Evolutionary conservation across 2,888 invertebrate genomes (phyloP).

Genomic region (Orthosia cruda): DNA sequence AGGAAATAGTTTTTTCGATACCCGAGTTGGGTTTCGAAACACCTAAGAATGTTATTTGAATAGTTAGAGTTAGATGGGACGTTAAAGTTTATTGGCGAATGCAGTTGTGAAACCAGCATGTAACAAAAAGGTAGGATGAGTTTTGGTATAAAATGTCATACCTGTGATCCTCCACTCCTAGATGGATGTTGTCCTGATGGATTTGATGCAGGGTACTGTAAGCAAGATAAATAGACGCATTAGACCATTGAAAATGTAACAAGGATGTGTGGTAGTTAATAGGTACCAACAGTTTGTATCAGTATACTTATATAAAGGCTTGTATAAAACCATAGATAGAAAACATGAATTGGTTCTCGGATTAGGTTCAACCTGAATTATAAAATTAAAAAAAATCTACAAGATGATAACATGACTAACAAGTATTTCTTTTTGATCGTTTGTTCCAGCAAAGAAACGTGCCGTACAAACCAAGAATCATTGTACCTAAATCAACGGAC

Average conservation of each 20-base stretch:
- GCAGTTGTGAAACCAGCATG: too few relatives aligned
- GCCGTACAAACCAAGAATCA: not conserved
- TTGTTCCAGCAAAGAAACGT: not conserved
- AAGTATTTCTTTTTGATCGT: not conserved
- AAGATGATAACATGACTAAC: too few relatives aligned
- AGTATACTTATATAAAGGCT: not conserved
- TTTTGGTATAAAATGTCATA: constrained; percentile 54
- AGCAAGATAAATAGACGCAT: constrained; percentile 56
- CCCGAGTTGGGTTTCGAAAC: too few relatives aligned
- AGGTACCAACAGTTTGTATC: not conserved
- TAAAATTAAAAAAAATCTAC: not conserved
- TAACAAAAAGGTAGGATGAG: not conserved
- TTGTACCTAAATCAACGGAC: not conserved
- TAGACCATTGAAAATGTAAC: not conserved
- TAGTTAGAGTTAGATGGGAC: too few relatives aligned
- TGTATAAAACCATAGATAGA: too few relatives aligned
- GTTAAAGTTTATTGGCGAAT: too few relatives aligned
- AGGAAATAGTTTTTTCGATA: too few relatives aligned
- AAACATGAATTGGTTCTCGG: too few relatives aligned
- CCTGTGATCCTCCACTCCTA: constrained; percentile 85
- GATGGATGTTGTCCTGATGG: constrained; percentile 86
- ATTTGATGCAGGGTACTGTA: constrained; percentile 84
- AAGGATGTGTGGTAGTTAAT: not conserved
- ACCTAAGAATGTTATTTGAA: too few relatives aligned
- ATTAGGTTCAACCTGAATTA: not conserved